Conservation (phyloP, 2,888 invertebrate species). For the Capitulum mitella region DNA sequence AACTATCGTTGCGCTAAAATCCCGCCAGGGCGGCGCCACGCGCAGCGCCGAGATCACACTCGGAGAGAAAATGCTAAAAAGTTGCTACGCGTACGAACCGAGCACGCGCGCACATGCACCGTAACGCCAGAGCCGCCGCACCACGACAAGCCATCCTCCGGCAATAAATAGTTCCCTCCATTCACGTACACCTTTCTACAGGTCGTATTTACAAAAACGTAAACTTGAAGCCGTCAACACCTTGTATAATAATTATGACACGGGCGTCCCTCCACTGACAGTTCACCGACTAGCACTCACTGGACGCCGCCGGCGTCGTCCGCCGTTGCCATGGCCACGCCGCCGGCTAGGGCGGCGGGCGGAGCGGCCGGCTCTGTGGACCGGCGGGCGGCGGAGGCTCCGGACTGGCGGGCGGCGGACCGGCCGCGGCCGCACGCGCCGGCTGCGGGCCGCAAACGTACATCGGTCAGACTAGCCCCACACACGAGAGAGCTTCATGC, state of each 20-base stretch:
- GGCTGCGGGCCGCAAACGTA: neutral
- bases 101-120: neutral
- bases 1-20: constrained; percentile 20
- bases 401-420: neutral
- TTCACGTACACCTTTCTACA: neutral
- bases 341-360: neutral
- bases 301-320: neutral
- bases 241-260: constrained; percentile 1
- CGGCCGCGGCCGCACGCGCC: neutral
- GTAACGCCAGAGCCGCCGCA: neutral
- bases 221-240: neutral
- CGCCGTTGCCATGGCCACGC: neutral
- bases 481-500: no score
- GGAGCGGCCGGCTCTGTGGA: neutral
- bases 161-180: constrained; percentile 7
- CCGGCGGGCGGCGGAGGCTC: neutral
- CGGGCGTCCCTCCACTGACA: neutral
- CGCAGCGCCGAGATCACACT: neutral
- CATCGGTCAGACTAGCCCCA: no score
- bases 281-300: constrained; percentile 1
- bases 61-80: constrained; percentile 15
- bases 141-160: neutral
- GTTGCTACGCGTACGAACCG: neutral
- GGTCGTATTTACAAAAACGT: neutral
- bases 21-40: constrained; percentile 7